Evolutionary conservation across 2,113 vertebrate species (phyloP).

Genomic region (Notarius quadriscutis): DNA sequence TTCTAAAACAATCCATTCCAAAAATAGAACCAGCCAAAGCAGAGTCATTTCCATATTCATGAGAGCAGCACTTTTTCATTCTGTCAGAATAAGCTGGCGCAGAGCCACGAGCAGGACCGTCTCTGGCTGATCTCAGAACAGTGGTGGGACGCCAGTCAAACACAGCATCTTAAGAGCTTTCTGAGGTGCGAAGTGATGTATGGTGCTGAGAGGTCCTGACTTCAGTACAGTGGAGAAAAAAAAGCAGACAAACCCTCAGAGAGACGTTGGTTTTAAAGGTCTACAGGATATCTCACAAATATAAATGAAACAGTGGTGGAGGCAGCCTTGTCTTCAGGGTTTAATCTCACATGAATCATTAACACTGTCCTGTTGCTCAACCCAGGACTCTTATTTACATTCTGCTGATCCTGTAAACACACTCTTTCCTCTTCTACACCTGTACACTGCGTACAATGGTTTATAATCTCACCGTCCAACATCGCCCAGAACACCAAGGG

Average conservation of each 20-base stretch:
- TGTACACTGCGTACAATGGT: neutral
- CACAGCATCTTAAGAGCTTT: neutral
- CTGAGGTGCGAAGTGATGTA: constrained; percentile 29
- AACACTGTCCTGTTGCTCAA: neutral
- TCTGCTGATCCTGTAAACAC: neutral
- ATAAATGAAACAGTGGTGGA: neutral
- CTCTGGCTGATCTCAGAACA: constrained; percentile 24
- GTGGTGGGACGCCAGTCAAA: neutral
- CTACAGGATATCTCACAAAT: neutral
- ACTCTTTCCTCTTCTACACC: neutral
- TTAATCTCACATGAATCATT: neutral
- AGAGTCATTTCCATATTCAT: constrained; percentile 32
- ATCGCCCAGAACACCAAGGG: neutral
- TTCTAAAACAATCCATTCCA: constrained; percentile 17
- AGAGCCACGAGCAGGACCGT: neutral
- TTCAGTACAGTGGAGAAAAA: neutral
- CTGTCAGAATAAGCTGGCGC: constrained; percentile 5
- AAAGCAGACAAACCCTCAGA: neutral
- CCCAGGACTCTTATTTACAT: neutral
- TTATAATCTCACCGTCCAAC: neutral
- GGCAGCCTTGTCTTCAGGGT: neutral
- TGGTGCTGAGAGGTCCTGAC: neutral
- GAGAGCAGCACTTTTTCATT: constrained; percentile 10
- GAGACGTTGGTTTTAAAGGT: neutral
- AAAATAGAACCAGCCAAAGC: constrained; percentile 22